Evolutionary conservation across 2,797 vertebrate species (phyloP), one percentile per base, ranked within the genome.

Genomic region (Helarctos malayanus): DNA sequence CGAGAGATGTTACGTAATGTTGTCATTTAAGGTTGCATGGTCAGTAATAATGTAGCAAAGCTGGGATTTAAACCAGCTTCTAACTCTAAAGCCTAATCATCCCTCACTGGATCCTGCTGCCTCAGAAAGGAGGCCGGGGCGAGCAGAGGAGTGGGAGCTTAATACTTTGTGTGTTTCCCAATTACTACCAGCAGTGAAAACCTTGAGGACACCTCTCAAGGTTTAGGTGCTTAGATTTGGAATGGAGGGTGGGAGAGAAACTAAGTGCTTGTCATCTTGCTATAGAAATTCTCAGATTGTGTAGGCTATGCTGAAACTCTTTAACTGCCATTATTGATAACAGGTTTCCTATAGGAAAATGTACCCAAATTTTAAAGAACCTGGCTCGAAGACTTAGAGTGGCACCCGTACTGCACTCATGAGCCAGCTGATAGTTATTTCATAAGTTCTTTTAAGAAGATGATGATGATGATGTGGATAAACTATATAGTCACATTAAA

Each of bases 401-500:
- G 1, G 49, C 29, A 65, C 1, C 57, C 29, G 52, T 35, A 19
- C 7, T 57, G 54, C 54, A 21, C 19, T 32, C 27, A 41, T 80
- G 49, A 92, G 63, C 29, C 19, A 76, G 57, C 54, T 79, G 80
- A 25, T 80, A 52, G 18, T 69, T 83, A 69, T 65, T 93, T 91
- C 91, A 19, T 83, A 81, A 90, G 47, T 89, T 92, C 45, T 91
- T 91, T 90, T 59, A 84, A 81, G 57, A 90, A 54, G 7, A 73
- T 18, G 11, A 47, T 56, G 27, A 32, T 32, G 16, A 32, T 21
- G 29, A 35, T 57, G n/a, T 79, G 86, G 65, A 75, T 82, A 79
- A 88, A 86, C 38, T 52, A 2, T 27, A 35, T 27, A 76, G n/a
- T 94, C 85, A 81, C 27, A 21, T 94, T 61, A 88, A 71, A 76